A percentile compares a stretch with the other conserved stretches of the same genome.
These are phyloP conservation scores for Lindbergichthys nudifrons DNA, from an alignment of 2,797 vertebrate species.

Conservation along the genomic window DNA sequence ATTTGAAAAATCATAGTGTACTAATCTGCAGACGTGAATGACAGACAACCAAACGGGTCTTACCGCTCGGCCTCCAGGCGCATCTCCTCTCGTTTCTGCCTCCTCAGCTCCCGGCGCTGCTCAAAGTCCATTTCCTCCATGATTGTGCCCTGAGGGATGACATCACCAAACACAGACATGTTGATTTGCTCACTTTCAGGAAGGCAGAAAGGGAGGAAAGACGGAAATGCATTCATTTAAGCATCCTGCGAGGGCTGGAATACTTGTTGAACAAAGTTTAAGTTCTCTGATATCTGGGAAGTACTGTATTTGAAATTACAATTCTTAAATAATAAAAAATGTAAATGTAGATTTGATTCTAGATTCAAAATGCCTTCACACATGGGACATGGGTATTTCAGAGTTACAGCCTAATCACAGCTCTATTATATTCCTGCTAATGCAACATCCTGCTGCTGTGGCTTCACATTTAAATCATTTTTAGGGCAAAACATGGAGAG, in stretches of 20 bases:
- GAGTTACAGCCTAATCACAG: not conserved
- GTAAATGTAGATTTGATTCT: not conserved
- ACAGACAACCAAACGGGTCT: conserved; percentile 39
- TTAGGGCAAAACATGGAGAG: not conserved
- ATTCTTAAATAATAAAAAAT: not conserved
- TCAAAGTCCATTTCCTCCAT: conserved; percentile 99
- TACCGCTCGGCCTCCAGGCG: conserved; percentile 96
- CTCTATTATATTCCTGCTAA: not conserved
- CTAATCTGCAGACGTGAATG: conserved; percentile 15
- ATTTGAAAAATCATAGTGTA: not conserved
- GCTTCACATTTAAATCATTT: conserved; percentile 15
- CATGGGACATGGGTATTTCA: not conserved
- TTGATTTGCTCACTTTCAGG: conserved; percentile 47
- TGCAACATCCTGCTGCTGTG: not conserved
- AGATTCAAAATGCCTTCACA: not conserved
- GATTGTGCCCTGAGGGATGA: conserved; percentile 78
- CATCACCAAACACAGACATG: conserved; percentile 65
- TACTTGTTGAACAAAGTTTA: not conserved
- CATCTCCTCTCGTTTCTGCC: conserved; percentile 99
- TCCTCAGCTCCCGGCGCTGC: conserved; percentile 95
- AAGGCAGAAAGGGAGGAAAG: conserved; percentile 9
- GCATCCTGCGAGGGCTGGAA: not conserved
- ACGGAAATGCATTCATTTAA: conserved; percentile 10
- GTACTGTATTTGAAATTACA: conserved; percentile 5
- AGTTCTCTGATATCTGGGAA: not conserved